Base-by-base conservation (phyloP, 2,797 vertebrate species). In the Brachyalestes nurse region DNA sequence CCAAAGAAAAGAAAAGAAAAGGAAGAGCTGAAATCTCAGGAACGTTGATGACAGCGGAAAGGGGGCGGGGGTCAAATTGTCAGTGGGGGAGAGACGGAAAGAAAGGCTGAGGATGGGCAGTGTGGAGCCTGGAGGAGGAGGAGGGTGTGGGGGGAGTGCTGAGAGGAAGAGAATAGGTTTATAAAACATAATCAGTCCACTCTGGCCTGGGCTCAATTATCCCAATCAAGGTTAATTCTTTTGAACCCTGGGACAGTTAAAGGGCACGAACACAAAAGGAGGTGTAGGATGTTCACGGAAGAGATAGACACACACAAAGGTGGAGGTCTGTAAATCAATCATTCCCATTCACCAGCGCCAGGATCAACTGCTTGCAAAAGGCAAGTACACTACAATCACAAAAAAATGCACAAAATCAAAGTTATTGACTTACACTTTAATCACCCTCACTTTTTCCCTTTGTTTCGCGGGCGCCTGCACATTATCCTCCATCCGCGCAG, bases 401-500 rank as follows among this genome's bases (percentile, higher is more conserved):
- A 40, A 71, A 28, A 82, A 64, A 69, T 94, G 55, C 40, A 70
- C 13, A 95, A 95, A 95, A 83, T 71, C 72, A 65, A 61, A 65
- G 65, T 69, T 82, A 83, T 83, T 82, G 81, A 86, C 76, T 55
- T 76, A 28, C 51, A 64, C 28, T 84, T 74, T 74, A 21, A 67
- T 84, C 60, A 62, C 5, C 49, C 62, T 57, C 61, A 34, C 74
- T 78, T 79, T 61, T 53, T 75, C 4, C 1, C 64, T 55, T 67
- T 70, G 51, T 51, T 72, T 55, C 53, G 42, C 25, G 1, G 62
- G 78, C 58, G 66, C 42, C 65, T 55, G 51, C 9, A 62, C 47
- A 49, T 42, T 72, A 42, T 65, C 19, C 72, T 62, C 64, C 21
- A 17, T 67, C 72, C 10, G 23, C 42, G 60, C 55, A 75, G 40